These are phyloP conservation scores for Bergia puertoricense DNA, from an alignment of 92 coral and sea anemone species.

Conservation along the genomic window DNA sequence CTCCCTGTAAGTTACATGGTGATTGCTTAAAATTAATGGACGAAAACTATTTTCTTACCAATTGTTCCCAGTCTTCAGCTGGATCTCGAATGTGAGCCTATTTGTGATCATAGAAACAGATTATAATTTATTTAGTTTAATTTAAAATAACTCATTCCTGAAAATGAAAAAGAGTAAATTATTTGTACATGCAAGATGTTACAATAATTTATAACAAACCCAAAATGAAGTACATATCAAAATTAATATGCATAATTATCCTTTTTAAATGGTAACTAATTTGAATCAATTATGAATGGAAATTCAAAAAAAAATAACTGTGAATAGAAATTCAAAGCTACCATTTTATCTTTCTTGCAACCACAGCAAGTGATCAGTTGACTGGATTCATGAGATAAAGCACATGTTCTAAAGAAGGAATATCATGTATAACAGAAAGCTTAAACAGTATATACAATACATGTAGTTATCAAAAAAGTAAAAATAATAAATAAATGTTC, in stretches of 20 bases:
- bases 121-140: not conserved
- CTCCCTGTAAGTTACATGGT: not conserved
- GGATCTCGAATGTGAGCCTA: conserved; percentile 80
- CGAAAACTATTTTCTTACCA: conserved; percentile 57
- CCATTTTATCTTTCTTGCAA: not conserved
- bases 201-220: not conserved
- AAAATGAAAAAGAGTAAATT: not conserved
- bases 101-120: conserved; percentile 10
- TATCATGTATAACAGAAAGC: no score
- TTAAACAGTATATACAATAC: no score
- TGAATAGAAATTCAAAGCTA: not conserved
- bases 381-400: not conserved
- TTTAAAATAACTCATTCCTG: not conserved
- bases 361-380: not conserved
- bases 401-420: not conserved
- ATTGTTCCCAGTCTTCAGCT: conserved; percentile 81
- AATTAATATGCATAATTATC: not conserved
- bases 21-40: no score
- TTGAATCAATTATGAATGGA: no score
- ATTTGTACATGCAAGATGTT: no score
- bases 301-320: no score
- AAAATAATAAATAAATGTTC: no score
- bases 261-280: not conserved
- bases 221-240: not conserved
- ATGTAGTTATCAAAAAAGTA: no score